Conservation (phyloP, 1,140 invertebrate species). For the Diprion similis region DNA sequence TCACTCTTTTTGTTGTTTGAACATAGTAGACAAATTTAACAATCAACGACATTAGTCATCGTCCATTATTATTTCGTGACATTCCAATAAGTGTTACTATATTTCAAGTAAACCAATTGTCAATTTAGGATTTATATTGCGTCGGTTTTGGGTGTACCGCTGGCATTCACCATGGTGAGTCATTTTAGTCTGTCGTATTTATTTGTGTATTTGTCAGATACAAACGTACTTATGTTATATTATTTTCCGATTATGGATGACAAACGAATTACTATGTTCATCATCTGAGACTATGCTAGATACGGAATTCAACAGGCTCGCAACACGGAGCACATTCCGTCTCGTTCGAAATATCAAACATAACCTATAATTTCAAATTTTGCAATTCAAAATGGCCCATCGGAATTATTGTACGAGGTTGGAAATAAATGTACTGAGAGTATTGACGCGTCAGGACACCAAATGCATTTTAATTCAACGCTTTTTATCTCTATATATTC, state of each 20-base stretch:
- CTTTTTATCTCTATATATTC: background rate
- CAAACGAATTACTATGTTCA: background rate
- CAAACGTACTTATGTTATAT: background rate
- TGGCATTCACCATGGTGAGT: conserved; percentile 43
- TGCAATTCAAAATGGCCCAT: conserved; percentile 11
- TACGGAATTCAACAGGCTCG: background rate
- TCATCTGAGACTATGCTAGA: background rate
- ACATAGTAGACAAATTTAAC: conserved; percentile 28
- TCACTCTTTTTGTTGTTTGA: conserved; percentile 46
- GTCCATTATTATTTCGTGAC: conserved; percentile 6
- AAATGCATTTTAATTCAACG: background rate
- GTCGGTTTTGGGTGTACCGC: conserved; percentile 11
- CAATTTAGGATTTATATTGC: background rate
- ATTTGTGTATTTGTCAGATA: background rate
- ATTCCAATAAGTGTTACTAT: conserved; percentile 7
- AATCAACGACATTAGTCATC: conserved; percentile 19
- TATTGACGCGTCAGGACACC: background rate
- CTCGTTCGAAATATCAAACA: background rate
- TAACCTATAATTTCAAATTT: background rate
- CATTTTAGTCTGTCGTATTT: conserved; percentile 20
- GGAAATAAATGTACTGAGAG: too few relatives aligned
- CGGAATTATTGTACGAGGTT: too few relatives aligned
- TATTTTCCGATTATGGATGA: background rate
- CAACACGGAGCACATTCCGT: background rate
- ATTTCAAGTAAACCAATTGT: conserved; percentile 12